phyloP scores from a whole-genome alignment of 2,888 invertebrate genomes.

The Anorthoa munda region DNA sequence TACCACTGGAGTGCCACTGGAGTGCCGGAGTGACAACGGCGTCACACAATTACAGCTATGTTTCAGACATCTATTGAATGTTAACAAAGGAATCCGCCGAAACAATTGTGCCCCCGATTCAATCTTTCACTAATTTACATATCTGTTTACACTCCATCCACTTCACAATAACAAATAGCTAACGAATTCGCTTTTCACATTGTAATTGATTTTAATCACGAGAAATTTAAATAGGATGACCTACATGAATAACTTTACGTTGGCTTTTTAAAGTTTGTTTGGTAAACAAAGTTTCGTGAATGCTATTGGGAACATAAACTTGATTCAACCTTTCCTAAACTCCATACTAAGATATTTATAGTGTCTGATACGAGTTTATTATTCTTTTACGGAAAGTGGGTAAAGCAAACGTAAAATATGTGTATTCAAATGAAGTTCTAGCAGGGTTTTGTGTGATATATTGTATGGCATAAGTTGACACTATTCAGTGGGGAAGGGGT shows the following conservation, averaged over 20 bases:
- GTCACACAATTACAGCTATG: slow-evolving; percentile 45
- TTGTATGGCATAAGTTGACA: slow-evolving; percentile 47
- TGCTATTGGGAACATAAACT: slow-evolving; percentile 38
- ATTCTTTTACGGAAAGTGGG: slow-evolving; percentile 47
- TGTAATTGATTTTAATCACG: slow-evolving; percentile 49
- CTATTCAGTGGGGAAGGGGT: slow-evolving; percentile 49
- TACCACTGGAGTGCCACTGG: slow-evolving; percentile 26
- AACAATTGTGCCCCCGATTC: slow-evolving; percentile 50
- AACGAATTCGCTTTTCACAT: slow-evolving; percentile 44
- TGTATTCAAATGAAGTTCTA: slow-evolving; percentile 60
- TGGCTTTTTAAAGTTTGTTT: slow-evolving; percentile 38
- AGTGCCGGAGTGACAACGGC: slow-evolving; percentile 24
- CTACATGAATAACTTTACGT: slow-evolving; percentile 30
- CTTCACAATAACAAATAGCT: slow-evolving; percentile 36
- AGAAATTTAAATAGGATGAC: slow-evolving; percentile 36
- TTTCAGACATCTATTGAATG: slow-evolving; percentile 60
- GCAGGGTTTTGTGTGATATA: slow-evolving; percentile 44
- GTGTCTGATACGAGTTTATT: slow-evolving; percentile 46
- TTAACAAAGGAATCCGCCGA: slow-evolving; percentile 50
- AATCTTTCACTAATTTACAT: slow-evolving; percentile 59
- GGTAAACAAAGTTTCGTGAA: slow-evolving; percentile 30
- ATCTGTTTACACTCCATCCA: slow-evolving; percentile 38
- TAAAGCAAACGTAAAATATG: slow-evolving; percentile 50
- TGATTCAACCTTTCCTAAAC: slow-evolving; percentile 49
- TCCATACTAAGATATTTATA: slow-evolving; percentile 47